Evolutionary conservation across 1,140 invertebrate genomes (phyloP), one percentile per base, ranked within the genome.

Genomic region (Drosophila sucinea): DNA sequence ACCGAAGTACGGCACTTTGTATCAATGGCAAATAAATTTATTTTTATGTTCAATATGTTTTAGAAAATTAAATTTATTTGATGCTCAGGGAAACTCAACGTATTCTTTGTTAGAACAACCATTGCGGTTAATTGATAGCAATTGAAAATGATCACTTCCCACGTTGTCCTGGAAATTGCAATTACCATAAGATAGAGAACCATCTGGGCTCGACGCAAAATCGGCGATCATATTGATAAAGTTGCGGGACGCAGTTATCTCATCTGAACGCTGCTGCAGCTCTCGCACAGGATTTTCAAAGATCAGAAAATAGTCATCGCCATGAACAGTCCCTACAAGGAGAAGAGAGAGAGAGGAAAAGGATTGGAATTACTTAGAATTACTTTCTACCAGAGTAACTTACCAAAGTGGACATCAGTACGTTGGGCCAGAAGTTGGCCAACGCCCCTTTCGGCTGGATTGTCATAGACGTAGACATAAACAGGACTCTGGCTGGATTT

Each of bases 231-330:
- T 86, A 41, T 63, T 70, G 4, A 85, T 40, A 7, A 86, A 81
- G 10, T 86, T 84, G 6, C 54, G 51, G 0, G 70, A 81, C 5
- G 81, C 73, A 0, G 30, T 30, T 33, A 71, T 1, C 33, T 86
- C 82, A 65, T 84, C 78, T 7, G 70, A 38, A 38, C 64, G 64
- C 7, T 60, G 25, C 10, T 64, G 17, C 0, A 38, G 1, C 30
- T 54, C 47, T 6, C 60, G 11, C 3, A 38, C 33, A 2, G 11
- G 1, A 65, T 67, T 73, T 47, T 35, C 54, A 11, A 87, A 74
- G 4, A 87, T 85, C 51, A 87, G 60, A 51, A 73, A 79, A 32
- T 72, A 79, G n/a, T 87, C 83, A 40, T 87, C 83, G n/a, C 76
- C 76, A 67, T 87, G 83, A 1, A 72, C 69, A n/a, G 83, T 87